These are phyloP conservation scores for Danio tinwini DNA, from an alignment of 2,797 vertebrate species.

Conservation along the genomic window DNA sequence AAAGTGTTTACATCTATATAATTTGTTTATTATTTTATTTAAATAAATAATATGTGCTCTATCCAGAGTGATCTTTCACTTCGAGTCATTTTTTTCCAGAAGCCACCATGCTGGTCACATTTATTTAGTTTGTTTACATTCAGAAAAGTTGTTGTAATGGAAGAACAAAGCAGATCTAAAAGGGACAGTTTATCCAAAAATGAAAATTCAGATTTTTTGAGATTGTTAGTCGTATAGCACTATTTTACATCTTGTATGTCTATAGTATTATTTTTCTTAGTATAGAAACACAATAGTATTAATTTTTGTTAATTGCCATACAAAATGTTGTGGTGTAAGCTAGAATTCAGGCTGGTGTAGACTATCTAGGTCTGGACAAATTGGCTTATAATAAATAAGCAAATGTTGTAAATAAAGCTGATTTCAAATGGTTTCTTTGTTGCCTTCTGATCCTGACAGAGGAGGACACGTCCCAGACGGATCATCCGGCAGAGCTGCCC, in stretches of 20 bases:
- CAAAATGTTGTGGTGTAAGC: background rate
- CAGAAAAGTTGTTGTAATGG: background rate
- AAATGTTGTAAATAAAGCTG: background rate
- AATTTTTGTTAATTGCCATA: background rate
- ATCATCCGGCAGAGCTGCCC: background rate
- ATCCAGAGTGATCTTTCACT: background rate
- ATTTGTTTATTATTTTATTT: too few relatives aligned
- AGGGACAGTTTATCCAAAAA: background rate
- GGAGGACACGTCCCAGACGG: conserved; percentile 1
- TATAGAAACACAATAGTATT: too few relatives aligned
- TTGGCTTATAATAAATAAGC: background rate
- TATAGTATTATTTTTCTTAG: too few relatives aligned
- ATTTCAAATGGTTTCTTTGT: conserved; percentile 24
- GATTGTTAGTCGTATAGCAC: too few relatives aligned
- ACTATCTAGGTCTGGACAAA: too few relatives aligned
- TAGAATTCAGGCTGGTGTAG: background rate
- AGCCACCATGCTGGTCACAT: background rate
- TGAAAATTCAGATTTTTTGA: too few relatives aligned
- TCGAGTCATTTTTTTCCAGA: background rate
- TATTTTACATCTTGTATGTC: too few relatives aligned
- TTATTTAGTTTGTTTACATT: conserved; percentile 7
- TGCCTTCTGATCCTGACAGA: conserved; percentile 42
- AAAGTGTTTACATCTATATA: too few relatives aligned
- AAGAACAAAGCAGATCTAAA: background rate
- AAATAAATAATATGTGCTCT: too few relatives aligned